These are phyloP conservation scores for Ochotona curzoniae DNA, from an alignment of 2,113 vertebrate species.

Conservation along the genomic window DNA sequence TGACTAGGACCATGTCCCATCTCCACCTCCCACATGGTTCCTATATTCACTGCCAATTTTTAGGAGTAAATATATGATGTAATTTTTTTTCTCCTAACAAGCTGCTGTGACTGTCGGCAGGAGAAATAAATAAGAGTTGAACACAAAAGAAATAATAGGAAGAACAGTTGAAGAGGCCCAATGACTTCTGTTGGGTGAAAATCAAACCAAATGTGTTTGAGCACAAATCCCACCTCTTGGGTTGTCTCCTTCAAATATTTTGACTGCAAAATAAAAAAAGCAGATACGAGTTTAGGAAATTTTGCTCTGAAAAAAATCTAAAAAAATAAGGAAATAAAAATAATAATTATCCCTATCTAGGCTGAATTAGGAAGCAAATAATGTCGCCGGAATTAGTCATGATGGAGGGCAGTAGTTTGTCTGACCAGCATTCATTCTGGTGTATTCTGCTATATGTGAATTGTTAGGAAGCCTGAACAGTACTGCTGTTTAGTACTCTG, in stretches of 20 bases:
- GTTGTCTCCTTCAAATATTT: background rate
- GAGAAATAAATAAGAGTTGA: slow-evolving; percentile 22
- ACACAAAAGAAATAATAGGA: slow-evolving; percentile 34
- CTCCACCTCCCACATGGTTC: slow-evolving; percentile 36
- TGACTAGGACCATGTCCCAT: background rate
- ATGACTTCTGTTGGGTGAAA: background rate
- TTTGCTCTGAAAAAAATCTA: slow-evolving; percentile 3
- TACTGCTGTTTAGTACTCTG: background rate
- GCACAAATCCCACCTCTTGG: background rate
- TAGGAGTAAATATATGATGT: slow-evolving; percentile 52
- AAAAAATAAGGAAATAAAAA: background rate
- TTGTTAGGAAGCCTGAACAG: background rate
- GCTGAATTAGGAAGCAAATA: background rate
- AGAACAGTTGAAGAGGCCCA: background rate
- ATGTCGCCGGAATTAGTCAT: background rate
- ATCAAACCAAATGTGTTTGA: background rate
- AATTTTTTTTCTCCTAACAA: slow-evolving; percentile 52
- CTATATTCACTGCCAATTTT: slow-evolving; percentile 54
- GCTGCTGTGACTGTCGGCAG: background rate
- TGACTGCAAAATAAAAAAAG: slow-evolving; percentile 2
- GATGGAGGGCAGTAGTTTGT: background rate
- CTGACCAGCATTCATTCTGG: background rate
- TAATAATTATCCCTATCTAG: background rate
- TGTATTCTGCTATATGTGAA: background rate
- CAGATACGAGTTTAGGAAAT: background rate